A percentile compares a stretch with the other conserved stretches of the same genome.
These are phyloP conservation scores for Aphelocoma californica DNA, from an alignment of 2,797 vertebrate genomes.

Conservation along the genomic window DNA sequence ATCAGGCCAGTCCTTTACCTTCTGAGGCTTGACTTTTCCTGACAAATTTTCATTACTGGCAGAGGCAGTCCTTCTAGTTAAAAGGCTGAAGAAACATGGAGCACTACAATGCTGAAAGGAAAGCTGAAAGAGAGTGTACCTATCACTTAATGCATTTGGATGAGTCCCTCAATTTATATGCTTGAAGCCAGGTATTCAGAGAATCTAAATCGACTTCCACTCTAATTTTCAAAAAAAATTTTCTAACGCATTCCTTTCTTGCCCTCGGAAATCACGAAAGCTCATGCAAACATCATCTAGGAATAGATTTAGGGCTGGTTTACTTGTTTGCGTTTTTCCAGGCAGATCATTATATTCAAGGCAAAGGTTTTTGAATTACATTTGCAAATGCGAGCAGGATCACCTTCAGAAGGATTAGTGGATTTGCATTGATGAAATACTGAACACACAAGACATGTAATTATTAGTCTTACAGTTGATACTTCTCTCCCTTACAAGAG, in stretches of 20 bases:
- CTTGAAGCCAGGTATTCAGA: neutral
- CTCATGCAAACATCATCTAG: neutral
- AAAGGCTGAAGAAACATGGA: neutral
- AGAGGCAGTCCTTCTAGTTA: neutral
- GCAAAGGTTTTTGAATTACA: neutral
- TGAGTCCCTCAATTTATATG: neutral
- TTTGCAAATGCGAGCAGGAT: neutral
- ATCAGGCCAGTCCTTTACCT: neutral
- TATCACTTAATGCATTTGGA: neutral
- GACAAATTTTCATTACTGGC: neutral
- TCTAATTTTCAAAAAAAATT: neutral
- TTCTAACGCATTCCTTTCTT: neutral
- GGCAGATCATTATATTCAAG: neutral
- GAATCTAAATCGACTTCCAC: neutral
- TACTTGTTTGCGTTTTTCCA: neutral
- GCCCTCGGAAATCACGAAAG: neutral
- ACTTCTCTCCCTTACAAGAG: neutral
- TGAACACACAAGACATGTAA: neutral
- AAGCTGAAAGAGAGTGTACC: neutral
- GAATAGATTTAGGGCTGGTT: neutral
- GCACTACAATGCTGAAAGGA: neutral
- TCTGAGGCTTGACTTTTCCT: neutral
- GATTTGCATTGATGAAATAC: conserved; percentile 6
- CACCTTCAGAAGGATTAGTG: conserved; percentile 2
- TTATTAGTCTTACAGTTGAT: neutral